Conservation (phyloP, 2,113 vertebrate genomes). For the Tachysurus fulvidraco region DNA sequence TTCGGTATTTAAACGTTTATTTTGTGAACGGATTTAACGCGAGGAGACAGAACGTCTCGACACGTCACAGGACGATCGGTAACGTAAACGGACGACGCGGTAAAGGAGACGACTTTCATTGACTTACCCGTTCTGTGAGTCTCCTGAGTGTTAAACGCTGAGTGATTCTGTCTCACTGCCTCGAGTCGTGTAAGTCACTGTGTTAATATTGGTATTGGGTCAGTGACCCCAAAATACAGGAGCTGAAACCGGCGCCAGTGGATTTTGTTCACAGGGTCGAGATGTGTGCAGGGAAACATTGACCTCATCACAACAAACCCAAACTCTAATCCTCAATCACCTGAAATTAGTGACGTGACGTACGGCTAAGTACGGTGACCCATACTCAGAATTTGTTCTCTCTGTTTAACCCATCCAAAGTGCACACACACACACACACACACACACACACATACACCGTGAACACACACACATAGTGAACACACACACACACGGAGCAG, state of each 20-base stretch:
- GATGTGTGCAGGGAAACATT: background rate
- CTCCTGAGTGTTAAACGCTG: background rate
- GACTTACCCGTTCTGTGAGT: background rate
- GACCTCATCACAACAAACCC: background rate
- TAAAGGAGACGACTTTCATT: background rate
- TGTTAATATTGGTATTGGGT: slow-evolving; percentile 55
- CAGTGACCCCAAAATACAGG: slow-evolving; percentile 42
- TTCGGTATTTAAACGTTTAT: no score
- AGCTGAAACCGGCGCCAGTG: background rate
- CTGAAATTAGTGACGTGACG: no score
- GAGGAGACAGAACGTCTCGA: background rate
- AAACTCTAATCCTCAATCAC: background rate
- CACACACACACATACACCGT: no score
- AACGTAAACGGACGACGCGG: background rate
- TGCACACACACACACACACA: no score
- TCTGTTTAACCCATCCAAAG: no score
- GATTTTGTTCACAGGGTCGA: background rate
- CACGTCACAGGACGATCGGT: background rate
- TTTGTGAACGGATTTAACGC: no score
- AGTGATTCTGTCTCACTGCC: background rate
- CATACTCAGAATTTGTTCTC: no score
- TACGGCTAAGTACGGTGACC: no score
- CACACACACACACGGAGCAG: no score
- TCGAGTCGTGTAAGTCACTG: slow-evolving; percentile 21
- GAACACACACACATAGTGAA: no score